Evolutionary conservation across 2,797 vertebrate genomes (phyloP), one percentile per base, ranked within the genome.

Genomic region (Tamandua tetradactyla): DNA sequence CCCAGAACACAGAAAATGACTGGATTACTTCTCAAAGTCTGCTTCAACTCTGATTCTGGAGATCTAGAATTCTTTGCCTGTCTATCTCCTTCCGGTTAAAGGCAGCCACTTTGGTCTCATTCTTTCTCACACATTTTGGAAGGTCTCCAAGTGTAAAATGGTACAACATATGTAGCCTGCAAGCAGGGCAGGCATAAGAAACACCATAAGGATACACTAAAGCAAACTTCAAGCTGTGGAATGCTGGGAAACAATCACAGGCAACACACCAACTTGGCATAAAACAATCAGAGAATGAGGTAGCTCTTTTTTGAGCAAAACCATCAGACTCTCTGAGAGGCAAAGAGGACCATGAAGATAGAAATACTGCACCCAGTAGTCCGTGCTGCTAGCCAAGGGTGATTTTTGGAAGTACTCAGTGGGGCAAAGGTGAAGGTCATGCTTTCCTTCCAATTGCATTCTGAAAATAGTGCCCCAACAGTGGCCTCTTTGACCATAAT

Each of bases 231-330:
- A 97, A 97, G 91, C 97, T 97, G 97, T 95, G 92, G 95, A 82
- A 97, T 93, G 96, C 96, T 95, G 95, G 95, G 97, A 97, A 97
- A 97, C 96, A 97, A 97, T 96, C 95, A 95, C 35, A 97, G 95
- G 97, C 96, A 96, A 94, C 79, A 94, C 95, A 97, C 95, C 96
- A 96, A 96, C 93, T 96, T 97, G 95, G 96, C 97, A 97, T 87
- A 91, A 96, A 95, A 96, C 95, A 96, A 97, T 96, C 95, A 95
- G 93, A 94, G 83, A 79, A 95, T 68, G 97, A 95, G 94, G 96
- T 94, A 68, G 93, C 93, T 97, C 93, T 93, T 97, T 47, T 94
- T 89, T 78, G 76, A 96, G 95, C 87, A 96, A 95, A 97, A 96
- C 91, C 92, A 93, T 94, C 92, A 72, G 80, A 87, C 86, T 93